Evolutionary conservation across 2,888 invertebrate species (phyloP).

Genomic region (Ophion ellenae): DNA sequence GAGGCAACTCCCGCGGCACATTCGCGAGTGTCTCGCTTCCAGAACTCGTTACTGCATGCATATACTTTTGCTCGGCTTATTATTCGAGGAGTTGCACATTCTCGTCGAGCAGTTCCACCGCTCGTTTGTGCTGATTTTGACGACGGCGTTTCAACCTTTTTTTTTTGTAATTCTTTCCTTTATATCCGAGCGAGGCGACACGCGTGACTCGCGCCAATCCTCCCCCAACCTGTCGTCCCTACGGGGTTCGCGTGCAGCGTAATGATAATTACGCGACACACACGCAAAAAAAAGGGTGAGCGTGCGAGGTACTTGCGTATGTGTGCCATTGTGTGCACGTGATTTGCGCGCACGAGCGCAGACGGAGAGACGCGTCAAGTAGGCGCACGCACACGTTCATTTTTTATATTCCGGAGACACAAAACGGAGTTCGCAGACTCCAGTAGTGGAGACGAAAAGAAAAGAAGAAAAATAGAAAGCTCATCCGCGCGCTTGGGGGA

Average conservation of each 20-base stretch:
- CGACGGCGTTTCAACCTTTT: neutral
- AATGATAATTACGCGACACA: slow-evolving; percentile 21
- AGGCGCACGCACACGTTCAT: neutral
- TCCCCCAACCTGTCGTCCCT: no score
- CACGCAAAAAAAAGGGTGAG: neutral
- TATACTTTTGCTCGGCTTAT: neutral
- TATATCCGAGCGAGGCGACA: neutral
- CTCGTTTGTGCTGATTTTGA: neutral
- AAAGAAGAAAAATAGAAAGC: slow-evolving; percentile 30
- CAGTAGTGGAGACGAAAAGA: neutral
- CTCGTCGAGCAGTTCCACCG: neutral
- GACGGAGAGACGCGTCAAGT: no score
- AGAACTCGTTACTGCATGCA: neutral
- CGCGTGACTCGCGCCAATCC: slow-evolving; percentile 8
- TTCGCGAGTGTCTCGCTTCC: neutral
- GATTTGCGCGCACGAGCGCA: neutral
- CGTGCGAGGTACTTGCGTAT: neutral
- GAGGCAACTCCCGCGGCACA: neutral
- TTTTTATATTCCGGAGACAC: neutral
- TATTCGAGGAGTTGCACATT: neutral
- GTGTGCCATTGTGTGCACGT: slow-evolving; percentile 8
- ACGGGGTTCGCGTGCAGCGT: neutral
- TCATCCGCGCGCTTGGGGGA: neutral
- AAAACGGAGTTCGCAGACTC: slow-evolving; percentile 23
- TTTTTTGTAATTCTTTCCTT: neutral